Base-by-base conservation (phyloP, 92 coral and sea anemone species). In the Siderastrea radians region DNA sequence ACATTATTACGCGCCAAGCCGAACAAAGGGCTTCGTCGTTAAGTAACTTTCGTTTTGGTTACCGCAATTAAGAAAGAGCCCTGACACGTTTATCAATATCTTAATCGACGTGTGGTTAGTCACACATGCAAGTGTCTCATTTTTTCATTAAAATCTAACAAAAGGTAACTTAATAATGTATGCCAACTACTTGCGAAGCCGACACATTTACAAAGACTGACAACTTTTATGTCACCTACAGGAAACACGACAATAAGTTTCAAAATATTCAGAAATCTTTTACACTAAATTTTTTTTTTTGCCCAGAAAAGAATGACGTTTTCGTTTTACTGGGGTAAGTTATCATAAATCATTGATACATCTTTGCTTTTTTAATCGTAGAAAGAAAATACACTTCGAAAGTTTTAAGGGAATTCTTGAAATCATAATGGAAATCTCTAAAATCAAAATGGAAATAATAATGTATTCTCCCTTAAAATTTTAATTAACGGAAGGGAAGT, bases 401-500 rank as follows among this genome's bases (percentile, higher is more conserved):
- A 26, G 38, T 26, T 26, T 26, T 26, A 26, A 26, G 38, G 38
- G 0, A 26, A 26, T 26, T 26, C 38, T 26, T 26, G 38, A 26
- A 26, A 26, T 26, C 38, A 26, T 26, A 26, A 26, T 26, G 38
- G 38, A 26, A 26, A 26, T 26, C 38, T 26, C 38, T 26, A 26
- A 26, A 26, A 26, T 26, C 38, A 26, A 0, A 26, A 26, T 26
- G 38, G 38, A 26, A 26, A 26, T 26, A 26, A 26, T 26, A 26
- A 26, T 26, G 38, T 26, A 26, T 26, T 26, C 38, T 26, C 38
- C 38, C 38, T 26, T 26, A 38, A 74, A 16, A 54, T 46, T 74
- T 53, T 55, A 72, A 19, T 55, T 52, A 52, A 75, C 65, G 64
- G 79, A 75, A 54, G 57, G 57, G 52, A 72, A 48, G n/a, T 72